A percentile compares a stretch with the other conserved stretches of the same genome.
Evolutionary conservation across 1,140 invertebrate species (phyloP).

Genomic region (Aplysia californica): DNA sequence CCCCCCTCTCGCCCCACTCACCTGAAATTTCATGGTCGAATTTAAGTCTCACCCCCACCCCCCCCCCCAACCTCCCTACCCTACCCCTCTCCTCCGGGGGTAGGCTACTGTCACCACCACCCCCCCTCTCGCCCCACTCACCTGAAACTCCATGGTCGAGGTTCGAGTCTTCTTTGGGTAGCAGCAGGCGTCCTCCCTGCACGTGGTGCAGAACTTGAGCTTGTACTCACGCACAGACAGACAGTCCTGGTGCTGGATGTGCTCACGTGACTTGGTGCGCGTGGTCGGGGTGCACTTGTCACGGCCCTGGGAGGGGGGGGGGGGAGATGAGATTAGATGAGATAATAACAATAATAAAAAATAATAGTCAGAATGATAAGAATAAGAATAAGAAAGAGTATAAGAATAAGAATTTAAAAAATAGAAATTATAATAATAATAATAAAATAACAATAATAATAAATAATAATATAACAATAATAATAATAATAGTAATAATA

Average conservation of each 20-base stretch:
- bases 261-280: conserved; percentile 68
- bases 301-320: conserved; percentile 69
- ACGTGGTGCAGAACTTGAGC: conserved; percentile 75
- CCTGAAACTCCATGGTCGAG: conserved; percentile 69
- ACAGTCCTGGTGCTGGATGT: conserved; percentile 74
- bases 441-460: too few relatives aligned
- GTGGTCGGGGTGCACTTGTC: conserved; percentile 77
- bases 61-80: background rate
- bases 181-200: conserved; percentile 72
- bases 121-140: background rate
- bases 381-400: too few relatives aligned
- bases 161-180: conserved; percentile 73
- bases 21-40: conserved; percentile 17
- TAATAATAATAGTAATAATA: too few relatives aligned
- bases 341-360: too few relatives aligned
- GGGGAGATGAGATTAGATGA: too few relatives aligned
- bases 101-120: background rate
- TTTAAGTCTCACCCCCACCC: conserved; percentile 13
- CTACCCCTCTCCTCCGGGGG: background rate
- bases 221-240: conserved; percentile 73
- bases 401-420: too few relatives aligned
- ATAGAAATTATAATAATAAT: too few relatives aligned
- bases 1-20: background rate
- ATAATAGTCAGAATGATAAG: too few relatives aligned
- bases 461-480: too few relatives aligned